These are phyloP conservation scores for Macrosoma leucophasiata DNA, from an alignment of 2,888 invertebrate species.

Conservation along the genomic window DNA sequence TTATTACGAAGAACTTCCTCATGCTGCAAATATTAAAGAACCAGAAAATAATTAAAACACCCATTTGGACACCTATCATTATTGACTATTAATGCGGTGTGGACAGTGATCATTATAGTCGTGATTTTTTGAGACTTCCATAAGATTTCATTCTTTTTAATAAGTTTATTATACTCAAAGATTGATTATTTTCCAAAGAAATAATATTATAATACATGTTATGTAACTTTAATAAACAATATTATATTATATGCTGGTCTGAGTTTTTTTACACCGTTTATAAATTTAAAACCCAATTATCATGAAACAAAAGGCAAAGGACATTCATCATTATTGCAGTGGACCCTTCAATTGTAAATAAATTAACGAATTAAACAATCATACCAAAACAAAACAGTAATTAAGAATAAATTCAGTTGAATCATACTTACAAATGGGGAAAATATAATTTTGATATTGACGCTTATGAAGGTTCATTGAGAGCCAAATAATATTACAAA, in stretches of 20 bases:
- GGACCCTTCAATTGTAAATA: background rate
- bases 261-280: constrained; percentile 10
- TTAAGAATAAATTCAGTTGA: no score
- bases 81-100: constrained; percentile 3
- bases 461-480: no score
- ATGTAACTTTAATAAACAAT: constrained; percentile 1
- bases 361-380: no score
- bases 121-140: no score
- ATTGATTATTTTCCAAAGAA: constrained; percentile 3
- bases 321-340: constrained; percentile 13
- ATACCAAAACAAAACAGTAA: no score
- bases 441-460: no score
- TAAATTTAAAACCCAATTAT: constrained; percentile 10
- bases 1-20: constrained; percentile 1
- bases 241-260: constrained; percentile 3
- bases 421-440: no score
- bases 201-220: constrained; percentile 1
- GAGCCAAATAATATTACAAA: no score
- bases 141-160: background rate
- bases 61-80: background rate
- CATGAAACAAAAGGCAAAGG: constrained; percentile 7
- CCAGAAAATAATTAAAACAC: constrained; percentile 1
- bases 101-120: no score
- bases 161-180: constrained; percentile 1
- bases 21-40: constrained; percentile 3